Evolutionary conservation across 2,113 vertebrate species (phyloP).

Genomic region (Cynoglossus semilaevis): DNA sequence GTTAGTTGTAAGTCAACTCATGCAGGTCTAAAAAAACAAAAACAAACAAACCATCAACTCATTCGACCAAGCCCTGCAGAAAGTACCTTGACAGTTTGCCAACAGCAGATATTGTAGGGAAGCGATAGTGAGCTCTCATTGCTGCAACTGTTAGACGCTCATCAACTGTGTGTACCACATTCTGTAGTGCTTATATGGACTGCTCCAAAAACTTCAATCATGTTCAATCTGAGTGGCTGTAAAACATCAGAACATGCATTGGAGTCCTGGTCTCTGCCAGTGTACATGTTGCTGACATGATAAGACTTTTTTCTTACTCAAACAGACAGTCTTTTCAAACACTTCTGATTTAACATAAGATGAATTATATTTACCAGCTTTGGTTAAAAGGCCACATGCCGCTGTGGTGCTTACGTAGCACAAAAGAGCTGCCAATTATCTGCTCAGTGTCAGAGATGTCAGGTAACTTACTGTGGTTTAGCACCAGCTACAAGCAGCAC

Average conservation of each 20-base stretch:
- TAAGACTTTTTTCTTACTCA: too few species aligned
- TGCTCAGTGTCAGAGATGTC: slow-evolving; percentile 5
- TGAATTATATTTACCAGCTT: too few species aligned
- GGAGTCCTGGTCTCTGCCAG: slow-evolving; percentile 76
- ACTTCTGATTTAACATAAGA: too few species aligned
- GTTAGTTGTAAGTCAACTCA: slow-evolving; percentile 83
- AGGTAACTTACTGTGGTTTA: slow-evolving; percentile 87
- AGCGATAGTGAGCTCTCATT: slow-evolving; percentile 93
- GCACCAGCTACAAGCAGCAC: slow-evolving; percentile 89
- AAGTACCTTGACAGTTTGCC: slow-evolving; percentile 97
- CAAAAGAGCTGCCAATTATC: neutral
- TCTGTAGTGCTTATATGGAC: slow-evolving; percentile 94
- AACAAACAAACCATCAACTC: too few species aligned
- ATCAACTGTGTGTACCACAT: slow-evolving; percentile 92
- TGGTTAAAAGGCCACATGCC: too few species aligned
- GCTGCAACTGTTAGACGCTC: slow-evolving; percentile 93
- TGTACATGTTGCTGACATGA: too few species aligned
- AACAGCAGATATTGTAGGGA: slow-evolving; percentile 86
- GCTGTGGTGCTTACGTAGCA: neutral
- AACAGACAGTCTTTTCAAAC: too few species aligned
- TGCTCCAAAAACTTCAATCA: slow-evolving; percentile 96
- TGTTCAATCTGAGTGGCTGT: slow-evolving; percentile 94
- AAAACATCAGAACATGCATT: slow-evolving; percentile 93
- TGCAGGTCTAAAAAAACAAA: slow-evolving; percentile 82
- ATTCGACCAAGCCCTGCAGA: slow-evolving; percentile 90